phyloP scores from a whole-genome alignment of 2,888 invertebrate genomes.

The Didymodactylos carnosus region DNA sequence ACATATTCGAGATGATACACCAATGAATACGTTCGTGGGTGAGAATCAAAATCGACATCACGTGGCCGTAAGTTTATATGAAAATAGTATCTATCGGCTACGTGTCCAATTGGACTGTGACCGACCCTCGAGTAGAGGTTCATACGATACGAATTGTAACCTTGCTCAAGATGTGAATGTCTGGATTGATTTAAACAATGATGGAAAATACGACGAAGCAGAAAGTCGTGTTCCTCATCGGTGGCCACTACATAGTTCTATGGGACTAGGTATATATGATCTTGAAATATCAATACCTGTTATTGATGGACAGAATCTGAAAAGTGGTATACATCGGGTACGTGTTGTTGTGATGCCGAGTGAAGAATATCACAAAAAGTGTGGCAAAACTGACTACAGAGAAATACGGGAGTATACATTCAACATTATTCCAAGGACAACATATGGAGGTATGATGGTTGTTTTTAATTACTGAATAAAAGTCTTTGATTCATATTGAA shows the following conservation, averaged over 20 bases:
- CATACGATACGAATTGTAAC: background rate
- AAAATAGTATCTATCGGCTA: background rate
- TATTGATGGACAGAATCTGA: background rate
- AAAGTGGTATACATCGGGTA: background rate
- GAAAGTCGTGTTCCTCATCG: background rate
- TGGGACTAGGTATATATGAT: background rate
- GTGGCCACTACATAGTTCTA: background rate
- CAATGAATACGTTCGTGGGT: background rate
- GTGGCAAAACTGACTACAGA: background rate
- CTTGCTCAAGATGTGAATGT: background rate
- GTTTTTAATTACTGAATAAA: background rate
- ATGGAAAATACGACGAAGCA: background rate
- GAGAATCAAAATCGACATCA: background rate
- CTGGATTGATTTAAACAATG: background rate
- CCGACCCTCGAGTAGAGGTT: background rate
- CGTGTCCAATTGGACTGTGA: background rate
- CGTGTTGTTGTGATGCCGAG: background rate
- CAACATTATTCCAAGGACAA: background rate
- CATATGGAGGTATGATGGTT: background rate
- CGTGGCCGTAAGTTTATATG: background rate
- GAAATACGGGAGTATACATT: background rate
- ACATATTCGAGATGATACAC: background rate
- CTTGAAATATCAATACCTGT: background rate
- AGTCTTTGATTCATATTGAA: no score
- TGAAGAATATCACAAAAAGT: background rate